phyloP scores from a whole-genome alignment of 1,140 invertebrate genomes.

The Papilio xuthus region DNA sequence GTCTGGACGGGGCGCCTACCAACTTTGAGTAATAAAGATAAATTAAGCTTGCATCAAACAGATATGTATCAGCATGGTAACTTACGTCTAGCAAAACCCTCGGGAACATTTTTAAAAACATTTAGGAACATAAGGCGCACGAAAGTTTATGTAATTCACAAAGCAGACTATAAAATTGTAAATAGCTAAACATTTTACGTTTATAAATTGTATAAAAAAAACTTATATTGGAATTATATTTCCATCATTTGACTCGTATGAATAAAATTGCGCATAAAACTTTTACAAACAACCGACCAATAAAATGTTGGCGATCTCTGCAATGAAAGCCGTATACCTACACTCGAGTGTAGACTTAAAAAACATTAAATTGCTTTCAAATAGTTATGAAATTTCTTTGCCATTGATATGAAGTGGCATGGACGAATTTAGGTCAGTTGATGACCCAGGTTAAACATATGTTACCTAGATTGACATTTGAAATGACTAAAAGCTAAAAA shows the following conservation, averaged over 20 bases:
- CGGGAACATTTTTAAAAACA: not conserved
- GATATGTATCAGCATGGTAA: not conserved
- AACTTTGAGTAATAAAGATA: constrained; percentile 39
- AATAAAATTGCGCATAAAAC: constrained; percentile 31
- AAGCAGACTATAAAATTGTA: not conserved
- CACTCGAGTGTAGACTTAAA: constrained; percentile 26
- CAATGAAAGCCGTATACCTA: constrained; percentile 17
- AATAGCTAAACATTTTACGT: too few relatives aligned
- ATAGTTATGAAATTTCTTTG: constrained; percentile 11
- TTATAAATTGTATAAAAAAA: not conserved
- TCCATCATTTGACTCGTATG: not conserved
- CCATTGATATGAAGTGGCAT: not conserved
- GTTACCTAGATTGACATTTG: constrained; percentile 29
- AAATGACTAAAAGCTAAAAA: not conserved
- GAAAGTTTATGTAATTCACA: not conserved
- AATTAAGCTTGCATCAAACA: constrained; percentile 34
- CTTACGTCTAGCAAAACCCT: not conserved
- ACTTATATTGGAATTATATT: not conserved
- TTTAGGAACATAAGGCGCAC: not conserved
- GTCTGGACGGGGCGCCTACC: constrained; percentile 27
- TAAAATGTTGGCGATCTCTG: constrained; percentile 30
- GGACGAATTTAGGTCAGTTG: constrained; percentile 28
- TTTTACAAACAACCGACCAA: constrained; percentile 29
- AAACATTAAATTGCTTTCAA: not conserved
- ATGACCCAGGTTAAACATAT: constrained; percentile 33